Evolutionary conservation across 2,888 invertebrate genomes (phyloP).

Genomic region (Ormyrus labotus): DNA sequence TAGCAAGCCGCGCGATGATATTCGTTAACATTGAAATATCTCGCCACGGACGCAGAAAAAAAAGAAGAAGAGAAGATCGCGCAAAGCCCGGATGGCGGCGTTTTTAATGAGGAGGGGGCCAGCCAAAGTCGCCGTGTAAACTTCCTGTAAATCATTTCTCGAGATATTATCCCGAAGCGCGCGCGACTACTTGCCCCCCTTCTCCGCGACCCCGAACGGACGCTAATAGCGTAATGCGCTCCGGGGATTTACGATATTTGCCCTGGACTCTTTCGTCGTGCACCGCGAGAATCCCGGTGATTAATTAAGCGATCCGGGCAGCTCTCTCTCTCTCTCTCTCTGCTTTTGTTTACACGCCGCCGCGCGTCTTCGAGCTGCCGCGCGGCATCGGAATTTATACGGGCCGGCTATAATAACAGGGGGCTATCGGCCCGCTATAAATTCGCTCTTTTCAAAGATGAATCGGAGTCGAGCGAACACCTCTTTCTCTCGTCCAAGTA

Average conservation of each 20-base stretch:
- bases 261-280: neutral
- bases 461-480: no score
- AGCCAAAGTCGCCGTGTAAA: conserved; percentile 59
- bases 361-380: no score
- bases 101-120: conserved; percentile 73
- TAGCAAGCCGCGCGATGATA: conserved; percentile 24
- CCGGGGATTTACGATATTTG: conserved; percentile 46
- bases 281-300: neutral
- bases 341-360: conserved; percentile 23
- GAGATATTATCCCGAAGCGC: neutral
- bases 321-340: neutral
- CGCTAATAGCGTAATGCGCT: neutral
- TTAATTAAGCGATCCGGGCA: conserved; percentile 26
- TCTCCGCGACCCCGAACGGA: neutral
- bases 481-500: no score
- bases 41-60: neutral
- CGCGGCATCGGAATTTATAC: no score
- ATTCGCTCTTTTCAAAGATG: no score
- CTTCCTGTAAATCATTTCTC: conserved; percentile 74
- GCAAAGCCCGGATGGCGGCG: conserved; percentile 61
- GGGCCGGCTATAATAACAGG: no score
- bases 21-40: conserved; percentile 37
- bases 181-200: no score
- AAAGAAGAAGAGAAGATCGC: neutral
- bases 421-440: no score